These are phyloP conservation scores for Aplysia californica DNA, from an alignment of 1,140 invertebrate genomes.

Conservation along the genomic window DNA sequence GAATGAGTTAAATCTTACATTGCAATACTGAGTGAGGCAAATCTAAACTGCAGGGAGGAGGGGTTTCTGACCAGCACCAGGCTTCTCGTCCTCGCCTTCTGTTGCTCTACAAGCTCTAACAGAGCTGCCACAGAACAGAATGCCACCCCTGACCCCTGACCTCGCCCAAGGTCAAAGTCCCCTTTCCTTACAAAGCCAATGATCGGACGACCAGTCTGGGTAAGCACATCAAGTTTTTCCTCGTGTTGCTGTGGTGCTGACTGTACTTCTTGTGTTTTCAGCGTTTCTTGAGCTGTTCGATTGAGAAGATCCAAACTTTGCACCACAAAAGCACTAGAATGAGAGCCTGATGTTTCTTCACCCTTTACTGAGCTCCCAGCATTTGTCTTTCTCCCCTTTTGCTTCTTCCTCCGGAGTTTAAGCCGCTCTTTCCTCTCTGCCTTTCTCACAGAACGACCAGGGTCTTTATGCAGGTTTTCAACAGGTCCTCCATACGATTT, in stretches of 20 bases:
- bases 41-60: conserved; percentile 56
- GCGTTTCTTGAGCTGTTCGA: neutral
- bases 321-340: neutral
- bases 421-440: conserved; percentile 65
- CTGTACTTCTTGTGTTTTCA: neutral
- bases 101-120: conserved; percentile 22
- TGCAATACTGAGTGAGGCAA: conserved; percentile 43
- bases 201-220: conserved; percentile 69
- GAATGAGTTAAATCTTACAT: too few relatives aligned
- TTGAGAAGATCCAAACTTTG: neutral
- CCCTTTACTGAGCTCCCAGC: neutral
- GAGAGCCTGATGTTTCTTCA: neutral
- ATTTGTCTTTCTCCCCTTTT: conserved; percentile 28
- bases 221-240: neutral
- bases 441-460: conserved; percentile 53
- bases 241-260: neutral
- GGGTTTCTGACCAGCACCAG: conserved; percentile 53
- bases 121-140: conserved; percentile 50
- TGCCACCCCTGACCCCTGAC: conserved; percentile 51
- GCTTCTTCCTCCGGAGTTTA: conserved; percentile 56
- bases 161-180: conserved; percentile 74
- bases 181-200: conserved; percentile 81
- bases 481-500: conserved; percentile 63
- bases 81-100: neutral
- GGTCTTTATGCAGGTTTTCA: conserved; percentile 74